Conservation (phyloP, 2,888 invertebrate genomes). For the Athalia cordata region DNA sequence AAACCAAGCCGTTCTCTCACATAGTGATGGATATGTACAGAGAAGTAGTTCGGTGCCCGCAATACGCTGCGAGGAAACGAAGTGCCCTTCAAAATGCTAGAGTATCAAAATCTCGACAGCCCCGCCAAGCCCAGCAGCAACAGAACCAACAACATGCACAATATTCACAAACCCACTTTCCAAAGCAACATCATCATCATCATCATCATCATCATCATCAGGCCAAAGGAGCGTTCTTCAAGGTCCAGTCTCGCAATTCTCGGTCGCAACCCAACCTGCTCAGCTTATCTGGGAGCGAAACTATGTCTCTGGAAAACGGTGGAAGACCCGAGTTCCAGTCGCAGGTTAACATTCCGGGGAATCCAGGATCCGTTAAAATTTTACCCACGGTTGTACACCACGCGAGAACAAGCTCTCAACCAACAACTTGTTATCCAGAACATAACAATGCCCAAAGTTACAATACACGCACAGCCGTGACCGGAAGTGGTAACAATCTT, state of each 20-base stretch:
- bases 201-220: conserved; percentile 47
- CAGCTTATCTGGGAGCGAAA: conserved; percentile 58
- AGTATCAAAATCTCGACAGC: conserved; percentile 13
- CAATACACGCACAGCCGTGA: background rate
- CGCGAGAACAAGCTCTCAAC: conserved; percentile 67
- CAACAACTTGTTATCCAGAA: conserved; percentile 50
- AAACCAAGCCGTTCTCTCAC: conserved; percentile 78
- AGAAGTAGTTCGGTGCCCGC: conserved; percentile 72
- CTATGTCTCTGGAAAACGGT: conserved; percentile 44
- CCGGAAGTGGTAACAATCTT: conserved; percentile 21
- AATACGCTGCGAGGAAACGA: conserved; percentile 67
- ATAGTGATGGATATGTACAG: conserved; percentile 79
- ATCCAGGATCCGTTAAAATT: conserved; percentile 7
- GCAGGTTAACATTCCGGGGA: conserved; percentile 60
- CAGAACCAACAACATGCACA: conserved; percentile 30
- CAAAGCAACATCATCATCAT: conserved; percentile 56
- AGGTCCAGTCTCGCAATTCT: conserved; percentile 68
- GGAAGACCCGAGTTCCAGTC: conserved; percentile 61
- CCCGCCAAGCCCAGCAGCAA: conserved; percentile 36
- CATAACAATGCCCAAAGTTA: conserved; percentile 50
- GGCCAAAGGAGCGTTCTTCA: conserved; percentile 62
- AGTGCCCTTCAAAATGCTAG: conserved; percentile 52
- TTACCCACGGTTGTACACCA: conserved; percentile 53
- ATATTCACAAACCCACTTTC: conserved; percentile 54
- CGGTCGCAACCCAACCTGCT: conserved; percentile 69